Base-by-base conservation (phyloP, 1,140 invertebrate genomes). In the Trachymyrmex cornetzi region DNA sequence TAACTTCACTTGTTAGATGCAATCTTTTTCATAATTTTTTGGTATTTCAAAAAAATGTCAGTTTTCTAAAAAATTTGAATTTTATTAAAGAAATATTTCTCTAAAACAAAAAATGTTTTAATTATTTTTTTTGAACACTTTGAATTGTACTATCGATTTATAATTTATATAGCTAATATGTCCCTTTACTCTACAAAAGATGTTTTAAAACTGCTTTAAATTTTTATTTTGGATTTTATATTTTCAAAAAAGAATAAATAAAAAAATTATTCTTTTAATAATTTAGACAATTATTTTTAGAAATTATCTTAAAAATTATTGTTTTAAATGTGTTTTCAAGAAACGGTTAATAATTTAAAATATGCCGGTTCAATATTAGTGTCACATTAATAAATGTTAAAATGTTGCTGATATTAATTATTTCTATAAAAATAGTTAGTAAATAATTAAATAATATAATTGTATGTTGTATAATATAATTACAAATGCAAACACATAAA, bases 391-490 rank as follows among this genome's bases (percentile, higher is more conserved):
- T 22, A 16, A 24, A 64, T 64, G 3, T 64, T 30, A 66, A 38
- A 38, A 66, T 38, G 9, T 66, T 66, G 19, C 2, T 75, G 5
- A 34, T 55, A 59, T 38, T 57, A 77, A 77, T 19, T 63, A 14
- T 44, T 11, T 4, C 4, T 61, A 44, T 27, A 80, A 80, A 67
- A 55, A 27, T 69, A 3, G 14, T 67, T 44, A 19, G 5, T 24
- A 0, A 59, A 44, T 38, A 38, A 67, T 67, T 67, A 67, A 67
- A 67, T 22, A 16, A 0, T 14, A 5, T 48, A 82, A 82, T 82
- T 82, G 61, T 53, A 57, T 81, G 7, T 82, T 19, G 53, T 9
- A 22, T 24, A 7, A 22, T 38, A 7, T 59, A 59, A 82, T 82
- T 38, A 30, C 16, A 16, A 82, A 72, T 59, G 16, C 11, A 57